Base-by-base conservation (phyloP, 1,140 invertebrate genomes). In the Harpegnathos saltator region DNA sequence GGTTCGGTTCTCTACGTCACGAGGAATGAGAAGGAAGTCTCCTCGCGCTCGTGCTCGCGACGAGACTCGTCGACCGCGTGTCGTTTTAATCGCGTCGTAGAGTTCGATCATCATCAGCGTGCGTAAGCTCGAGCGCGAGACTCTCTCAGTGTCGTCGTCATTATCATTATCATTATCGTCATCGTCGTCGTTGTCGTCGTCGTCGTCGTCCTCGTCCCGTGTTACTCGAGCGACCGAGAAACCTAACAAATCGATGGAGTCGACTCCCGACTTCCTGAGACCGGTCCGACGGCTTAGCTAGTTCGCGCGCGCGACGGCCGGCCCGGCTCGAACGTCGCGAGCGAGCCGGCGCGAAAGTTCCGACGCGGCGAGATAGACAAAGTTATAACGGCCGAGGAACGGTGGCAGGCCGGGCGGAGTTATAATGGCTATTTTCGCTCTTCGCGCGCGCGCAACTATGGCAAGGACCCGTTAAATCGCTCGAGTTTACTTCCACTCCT, bases 201-300 rank as follows among this genome's bases (percentile, higher is more conserved):
- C 63, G 33, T 65, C 11, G 62, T 58, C 66, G 29, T 19, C 63
- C 11, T 4, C 4, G 56, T 44, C 29, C 66, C 24, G 19, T 17
- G n/a, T 59, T 52, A 44, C 61, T 62, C 68, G 48, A 44, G 38
- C 38, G 3, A 44, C 38, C 65, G 59, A 83, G 62, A 17, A 29
- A 54, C 26, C 19, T 56, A 26, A 44, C 11, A 3, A 5, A 69
- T 78, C 52, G 14, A 78, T 14, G 52, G 11, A 62, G 29, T 54
- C n/a, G 59, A 44, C 38, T 87, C 86, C 86, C 85, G 86, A 86
- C 85, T 87, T 87, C 85, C 81, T 80, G 52, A 56, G 24, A 80
- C 38, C 68, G 48, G 65, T 83, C 65, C 26, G 24, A 75, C 58
- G 9, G 26, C 15, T 72, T 68, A 66, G 9, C 38, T 44, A n/a